Percentiles rank a stretch among this genome's conserved stretches.
Evolutionary conservation across 2,888 invertebrate species (phyloP).

Genomic region (Beris chalybata): DNA sequence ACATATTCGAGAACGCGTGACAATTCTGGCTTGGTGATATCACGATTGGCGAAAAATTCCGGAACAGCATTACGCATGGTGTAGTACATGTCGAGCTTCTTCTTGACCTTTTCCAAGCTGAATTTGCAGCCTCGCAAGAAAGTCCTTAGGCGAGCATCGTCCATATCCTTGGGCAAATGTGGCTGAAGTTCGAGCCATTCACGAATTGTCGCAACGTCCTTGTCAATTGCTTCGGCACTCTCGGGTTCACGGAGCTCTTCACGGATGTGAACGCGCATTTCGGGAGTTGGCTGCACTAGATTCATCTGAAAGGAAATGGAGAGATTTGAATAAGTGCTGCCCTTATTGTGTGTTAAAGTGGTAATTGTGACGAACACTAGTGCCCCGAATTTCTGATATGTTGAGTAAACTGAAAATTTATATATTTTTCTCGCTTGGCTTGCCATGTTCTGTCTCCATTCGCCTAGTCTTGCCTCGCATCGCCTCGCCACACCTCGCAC

Average conservation of each 20-base stretch:
- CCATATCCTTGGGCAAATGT: slow-evolving; percentile 68
- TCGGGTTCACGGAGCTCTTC: slow-evolving; percentile 68
- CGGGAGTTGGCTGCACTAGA: slow-evolving; percentile 68
- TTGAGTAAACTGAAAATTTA: too few relatives aligned
- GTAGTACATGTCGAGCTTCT: slow-evolving; percentile 85
- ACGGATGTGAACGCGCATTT: slow-evolving; percentile 68
- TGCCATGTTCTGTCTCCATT: too few relatives aligned
- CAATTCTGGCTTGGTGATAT: slow-evolving; percentile 72
- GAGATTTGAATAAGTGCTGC: too few relatives aligned
- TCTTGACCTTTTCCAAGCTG: slow-evolving; percentile 82
- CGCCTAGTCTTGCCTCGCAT: too few relatives aligned
- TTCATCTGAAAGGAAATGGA: slow-evolving; percentile 55
- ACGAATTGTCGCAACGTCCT: slow-evolving; percentile 65
- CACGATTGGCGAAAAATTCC: slow-evolving; percentile 78
- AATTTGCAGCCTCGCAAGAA: slow-evolving; percentile 86
- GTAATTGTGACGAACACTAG: too few relatives aligned
- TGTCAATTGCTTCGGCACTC: slow-evolving; percentile 60
- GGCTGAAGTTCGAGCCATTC: slow-evolving; percentile 71
- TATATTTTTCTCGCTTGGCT: too few relatives aligned
- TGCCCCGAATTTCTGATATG: too few relatives aligned
- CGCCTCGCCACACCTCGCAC: too few relatives aligned
- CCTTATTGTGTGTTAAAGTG: too few relatives aligned
- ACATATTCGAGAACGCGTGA: slow-evolving; percentile 68
- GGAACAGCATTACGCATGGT: slow-evolving; percentile 82
- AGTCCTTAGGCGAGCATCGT: slow-evolving; percentile 77